Conservation (phyloP, 2,797 vertebrate genomes). For the Podarcis lilfordi region DNA sequence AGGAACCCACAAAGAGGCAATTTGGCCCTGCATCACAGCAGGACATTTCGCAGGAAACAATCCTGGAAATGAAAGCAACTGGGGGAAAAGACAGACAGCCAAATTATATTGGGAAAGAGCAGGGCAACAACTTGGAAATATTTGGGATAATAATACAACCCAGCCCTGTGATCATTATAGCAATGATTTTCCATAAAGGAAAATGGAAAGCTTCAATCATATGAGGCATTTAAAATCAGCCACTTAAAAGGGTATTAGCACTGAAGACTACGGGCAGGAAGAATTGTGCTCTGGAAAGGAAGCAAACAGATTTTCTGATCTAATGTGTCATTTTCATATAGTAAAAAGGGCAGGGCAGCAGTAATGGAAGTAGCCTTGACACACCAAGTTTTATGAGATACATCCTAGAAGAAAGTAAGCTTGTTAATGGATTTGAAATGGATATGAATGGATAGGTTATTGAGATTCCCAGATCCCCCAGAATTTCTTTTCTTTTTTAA, state of each 20-base stretch:
- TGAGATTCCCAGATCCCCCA: too few species aligned
- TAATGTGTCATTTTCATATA: constrained; percentile 1
- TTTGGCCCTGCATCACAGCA: neutral
- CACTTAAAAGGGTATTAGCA: constrained; percentile 17
- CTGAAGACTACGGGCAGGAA: constrained; percentile 15
- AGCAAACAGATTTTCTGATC: neutral
- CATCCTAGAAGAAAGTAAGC: too few species aligned
- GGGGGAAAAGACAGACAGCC: neutral
- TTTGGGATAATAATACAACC: neutral
- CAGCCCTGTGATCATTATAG: neutral
- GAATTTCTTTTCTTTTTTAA: too few species aligned
- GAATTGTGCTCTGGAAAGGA: constrained; percentile 19
- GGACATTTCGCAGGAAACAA: neutral
- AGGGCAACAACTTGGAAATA: neutral
- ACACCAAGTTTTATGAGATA: too few species aligned
- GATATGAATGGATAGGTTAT: too few species aligned
- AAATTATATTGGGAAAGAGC: neutral
- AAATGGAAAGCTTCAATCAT: neutral
- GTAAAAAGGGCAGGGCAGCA: constrained; percentile 7
- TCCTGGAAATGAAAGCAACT: neutral
- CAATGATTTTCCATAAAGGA: neutral
- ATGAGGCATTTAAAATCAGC: neutral
- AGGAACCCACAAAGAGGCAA: neutral
- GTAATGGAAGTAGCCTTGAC: too few species aligned
- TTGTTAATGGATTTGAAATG: too few species aligned